phyloP scores from a whole-genome alignment of 2,888 invertebrate genomes.

The Mantis religiosa region DNA sequence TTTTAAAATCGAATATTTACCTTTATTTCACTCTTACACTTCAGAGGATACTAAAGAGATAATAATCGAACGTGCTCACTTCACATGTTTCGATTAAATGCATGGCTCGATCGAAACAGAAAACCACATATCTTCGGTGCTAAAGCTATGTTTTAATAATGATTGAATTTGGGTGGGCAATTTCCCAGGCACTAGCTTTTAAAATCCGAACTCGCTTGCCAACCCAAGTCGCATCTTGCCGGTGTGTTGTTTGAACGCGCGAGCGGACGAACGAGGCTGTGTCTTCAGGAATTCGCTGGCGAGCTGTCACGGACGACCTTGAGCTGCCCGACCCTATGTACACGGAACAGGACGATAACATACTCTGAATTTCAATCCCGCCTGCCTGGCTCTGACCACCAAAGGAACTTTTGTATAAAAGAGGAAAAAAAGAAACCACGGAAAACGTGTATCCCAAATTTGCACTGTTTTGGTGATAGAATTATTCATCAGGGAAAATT shows the following conservation, averaged over 20 bases:
- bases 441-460: too few species aligned
- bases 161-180: neutral
- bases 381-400: neutral
- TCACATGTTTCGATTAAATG: neutral
- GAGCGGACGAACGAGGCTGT: neutral
- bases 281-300: neutral
- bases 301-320: neutral
- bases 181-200: neutral
- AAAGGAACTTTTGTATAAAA: neutral
- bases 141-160: neutral
- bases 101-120: neutral
- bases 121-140: neutral
- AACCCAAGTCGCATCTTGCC: neutral
- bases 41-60: neutral
- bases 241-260: neutral
- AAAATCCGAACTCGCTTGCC: neutral
- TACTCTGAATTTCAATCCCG: neutral
- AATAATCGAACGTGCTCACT: neutral
- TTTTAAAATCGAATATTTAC: too few species aligned
- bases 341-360: neutral
- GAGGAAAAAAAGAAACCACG: neutral
- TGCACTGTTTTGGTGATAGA: too few species aligned
- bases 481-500: too few species aligned
- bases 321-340: neutral
- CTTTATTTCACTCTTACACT: neutral